Evolutionary conservation across 2,113 vertebrate genomes (phyloP).

Genomic region (Cisticola juncidis): DNA sequence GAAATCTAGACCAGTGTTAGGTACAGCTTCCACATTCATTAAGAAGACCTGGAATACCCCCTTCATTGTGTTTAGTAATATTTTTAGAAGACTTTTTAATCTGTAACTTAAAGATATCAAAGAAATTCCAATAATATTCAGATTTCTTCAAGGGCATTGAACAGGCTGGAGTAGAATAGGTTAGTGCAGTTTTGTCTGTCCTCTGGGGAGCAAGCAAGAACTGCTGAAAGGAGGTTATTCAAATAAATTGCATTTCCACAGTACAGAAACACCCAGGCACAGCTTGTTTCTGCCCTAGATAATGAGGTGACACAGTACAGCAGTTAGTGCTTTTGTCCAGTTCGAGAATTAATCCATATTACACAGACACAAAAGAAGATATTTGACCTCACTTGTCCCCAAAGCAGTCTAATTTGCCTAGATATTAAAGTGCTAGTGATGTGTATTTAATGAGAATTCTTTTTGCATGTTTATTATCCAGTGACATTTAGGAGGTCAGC

Average conservation of each 20-base stretch:
- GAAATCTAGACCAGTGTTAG: neutral
- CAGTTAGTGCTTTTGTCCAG: constrained; percentile 48
- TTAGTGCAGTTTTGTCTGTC: neutral
- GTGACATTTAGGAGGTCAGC: constrained; percentile 71
- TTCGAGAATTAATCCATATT: constrained; percentile 60
- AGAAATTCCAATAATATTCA: neutral
- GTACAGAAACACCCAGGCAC: neutral
- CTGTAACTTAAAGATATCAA: neutral
- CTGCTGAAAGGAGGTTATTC: neutral
- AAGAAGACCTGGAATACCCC: neutral
- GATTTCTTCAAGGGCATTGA: neutral
- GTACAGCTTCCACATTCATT: neutral
- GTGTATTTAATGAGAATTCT: constrained; percentile 65
- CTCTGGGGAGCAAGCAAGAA: neutral
- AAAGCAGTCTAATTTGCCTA: constrained; percentile 63
- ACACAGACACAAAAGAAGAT: constrained; percentile 61
- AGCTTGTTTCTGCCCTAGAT: constrained; percentile 20
- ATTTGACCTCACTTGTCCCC: constrained; percentile 67
- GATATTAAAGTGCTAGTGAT: constrained; percentile 52
- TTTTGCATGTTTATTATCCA: constrained; percentile 61
- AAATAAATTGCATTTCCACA: constrained; percentile 21
- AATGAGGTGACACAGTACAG: constrained; percentile 31
- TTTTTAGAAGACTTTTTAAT: neutral
- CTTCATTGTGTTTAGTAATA: neutral
- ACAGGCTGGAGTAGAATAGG: neutral